Base-by-base conservation (phyloP, 2,113 vertebrate species). In the Perognathus longimembris region DNA sequence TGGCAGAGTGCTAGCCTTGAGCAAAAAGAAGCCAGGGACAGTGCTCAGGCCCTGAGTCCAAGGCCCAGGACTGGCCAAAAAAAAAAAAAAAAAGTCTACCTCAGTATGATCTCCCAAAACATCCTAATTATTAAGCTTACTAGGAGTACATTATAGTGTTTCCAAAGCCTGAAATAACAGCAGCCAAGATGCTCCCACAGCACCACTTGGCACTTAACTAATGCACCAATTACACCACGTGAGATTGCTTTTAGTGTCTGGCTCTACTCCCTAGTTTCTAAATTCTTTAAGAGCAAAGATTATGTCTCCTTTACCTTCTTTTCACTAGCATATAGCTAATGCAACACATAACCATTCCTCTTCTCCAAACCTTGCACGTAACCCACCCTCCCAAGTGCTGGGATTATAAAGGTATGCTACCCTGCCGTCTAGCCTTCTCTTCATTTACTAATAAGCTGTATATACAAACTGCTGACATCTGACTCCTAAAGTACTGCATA, bases 221-320 rank as follows among this genome's bases (percentile, higher is more conserved):
- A 90, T 32, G 17, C 14, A 71, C 42, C 66, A 93, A 80, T 74
- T 86, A 90, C 7, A 69, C 6, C 32, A 69, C 20, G 7, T 78
- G 34, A n/a, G 5, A 71, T 74, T 61, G 50, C 36, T 34, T 50
- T 92, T 88, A 73, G 12, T 66, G 32, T 89, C 88, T 91, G 63
- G 70, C 22, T 70, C 24, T 24, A 8, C 45, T 87, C 24, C 59
- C 59, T 75, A 76, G 18, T 78, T 90, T 90, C 40, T 88, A 94
- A 77, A 92, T 69, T 76, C 66, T 87, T 78, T 54, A 91, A 88
- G 11, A 14, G 8, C 77, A 95, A 89, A 86, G 15, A 84, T 11
- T 26, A 91, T 45, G 59, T 85, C 57, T 74, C 32, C 20, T 61
- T 12, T 24, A 64, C 10, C 20, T 64, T 86, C 85, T 83, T 95